Evolutionary conservation across 2,888 invertebrate genomes (phyloP).

Genomic region (Apocheima hispidaria): DNA sequence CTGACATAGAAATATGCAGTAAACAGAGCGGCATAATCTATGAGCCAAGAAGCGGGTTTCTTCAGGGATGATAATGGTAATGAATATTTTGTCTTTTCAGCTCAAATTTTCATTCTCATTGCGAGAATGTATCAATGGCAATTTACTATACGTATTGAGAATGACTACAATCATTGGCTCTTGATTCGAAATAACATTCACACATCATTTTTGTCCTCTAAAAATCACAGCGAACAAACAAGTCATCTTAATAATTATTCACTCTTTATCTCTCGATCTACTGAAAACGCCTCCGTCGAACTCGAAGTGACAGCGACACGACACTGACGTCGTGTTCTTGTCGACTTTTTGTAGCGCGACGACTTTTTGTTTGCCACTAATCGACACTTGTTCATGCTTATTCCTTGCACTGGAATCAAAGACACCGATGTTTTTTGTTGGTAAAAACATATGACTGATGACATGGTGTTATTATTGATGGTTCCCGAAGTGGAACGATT

Average conservation of each 20-base stretch:
- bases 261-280: conserved; percentile 70
- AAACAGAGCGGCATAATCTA: too few relatives aligned
- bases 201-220: conserved; percentile 19
- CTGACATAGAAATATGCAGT: too few relatives aligned
- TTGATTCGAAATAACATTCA: background rate
- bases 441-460: conserved; percentile 55
- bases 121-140: background rate
- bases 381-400: conserved; percentile 73
- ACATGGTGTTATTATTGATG: conserved; percentile 62
- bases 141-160: background rate
- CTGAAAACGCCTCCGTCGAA: conserved; percentile 57
- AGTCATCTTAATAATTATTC: conserved; percentile 68
- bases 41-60: too few relatives aligned
- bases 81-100: too few relatives aligned
- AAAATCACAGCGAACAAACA: conserved; percentile 31
- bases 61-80: too few relatives aligned
- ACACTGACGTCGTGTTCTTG: conserved; percentile 72
- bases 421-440: conserved; percentile 57
- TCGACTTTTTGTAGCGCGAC: conserved; percentile 68
- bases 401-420: conserved; percentile 46
- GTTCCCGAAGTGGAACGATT: conserved; percentile 50
- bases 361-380: conserved; percentile 59
- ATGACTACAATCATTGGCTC: conserved; percentile 9
- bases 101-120: background rate
- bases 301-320: conserved; percentile 61